Evolutionary conservation across 64 coral and sea anemone genomes (phyloP).

Genomic region (Dendrophyllia cribrosa): DNA sequence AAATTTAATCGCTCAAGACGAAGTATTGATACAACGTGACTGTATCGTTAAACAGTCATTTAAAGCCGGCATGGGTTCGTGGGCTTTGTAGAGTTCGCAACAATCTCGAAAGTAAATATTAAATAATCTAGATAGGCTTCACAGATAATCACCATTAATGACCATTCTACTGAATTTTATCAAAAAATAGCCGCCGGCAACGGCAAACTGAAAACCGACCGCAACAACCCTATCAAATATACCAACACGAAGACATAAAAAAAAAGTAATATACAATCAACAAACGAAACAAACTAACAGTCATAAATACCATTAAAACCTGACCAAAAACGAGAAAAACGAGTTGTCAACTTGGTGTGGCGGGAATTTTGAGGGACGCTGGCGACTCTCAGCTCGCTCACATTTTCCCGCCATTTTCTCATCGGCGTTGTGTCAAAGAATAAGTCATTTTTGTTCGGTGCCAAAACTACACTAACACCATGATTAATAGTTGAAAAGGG

Average conservation of each 20-base stretch:
- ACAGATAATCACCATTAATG: no score
- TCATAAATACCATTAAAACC: not conserved
- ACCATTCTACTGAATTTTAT: no score
- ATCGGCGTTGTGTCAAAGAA: not conserved
- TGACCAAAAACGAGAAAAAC: not conserved
- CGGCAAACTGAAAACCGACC: not conserved
- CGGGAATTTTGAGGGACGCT: not conserved
- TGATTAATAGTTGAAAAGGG: not conserved
- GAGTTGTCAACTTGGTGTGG: not conserved
- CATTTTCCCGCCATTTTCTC: constrained; percentile 16
- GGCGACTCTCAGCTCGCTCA: not conserved
- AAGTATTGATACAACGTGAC: not conserved
- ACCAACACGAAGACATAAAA: not conserved
- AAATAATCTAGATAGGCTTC: no score
- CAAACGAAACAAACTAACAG: not conserved
- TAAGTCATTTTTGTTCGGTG: not conserved
- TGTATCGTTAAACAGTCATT: not conserved
- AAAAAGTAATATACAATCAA: not conserved
- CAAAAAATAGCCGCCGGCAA: no score
- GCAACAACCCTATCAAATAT: not conserved
- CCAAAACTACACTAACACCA: not conserved
- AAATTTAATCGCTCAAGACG: no score
- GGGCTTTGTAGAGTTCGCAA: not conserved
- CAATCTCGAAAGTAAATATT: not conserved
- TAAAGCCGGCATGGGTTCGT: no score